These are phyloP conservation scores for Latrodectus hesperus DNA, from an alignment of 2,888 invertebrate species.

Conservation along the genomic window DNA sequence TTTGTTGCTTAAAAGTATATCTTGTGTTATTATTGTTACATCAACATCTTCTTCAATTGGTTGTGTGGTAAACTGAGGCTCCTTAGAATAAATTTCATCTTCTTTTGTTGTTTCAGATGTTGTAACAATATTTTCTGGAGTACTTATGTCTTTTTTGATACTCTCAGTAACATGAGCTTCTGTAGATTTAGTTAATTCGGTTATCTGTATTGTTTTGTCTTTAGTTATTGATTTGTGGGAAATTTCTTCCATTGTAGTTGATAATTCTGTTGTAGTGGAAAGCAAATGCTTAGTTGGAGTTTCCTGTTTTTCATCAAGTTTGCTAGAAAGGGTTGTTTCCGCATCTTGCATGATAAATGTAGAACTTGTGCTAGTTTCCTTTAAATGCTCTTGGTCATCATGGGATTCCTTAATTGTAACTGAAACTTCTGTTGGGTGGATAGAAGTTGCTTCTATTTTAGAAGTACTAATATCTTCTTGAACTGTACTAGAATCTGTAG, in stretches of 20 bases:
- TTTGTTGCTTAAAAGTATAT: constrained; percentile 14
- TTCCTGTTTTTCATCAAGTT: too few species aligned
- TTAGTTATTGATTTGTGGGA: too few species aligned
- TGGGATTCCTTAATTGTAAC: background rate
- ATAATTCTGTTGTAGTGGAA: too few species aligned
- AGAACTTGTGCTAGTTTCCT: too few species aligned
- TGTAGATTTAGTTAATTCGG: too few species aligned
- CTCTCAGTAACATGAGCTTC: background rate
- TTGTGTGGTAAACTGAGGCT: background rate
- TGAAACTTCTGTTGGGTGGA: background rate
- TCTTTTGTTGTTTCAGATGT: background rate
- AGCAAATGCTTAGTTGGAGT: too few species aligned
- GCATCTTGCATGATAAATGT: too few species aligned
- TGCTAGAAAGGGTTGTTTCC: too few species aligned
- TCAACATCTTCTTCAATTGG: constrained; percentile 5
- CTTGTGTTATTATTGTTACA: constrained; percentile 24
- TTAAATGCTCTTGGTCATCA: too few species aligned
- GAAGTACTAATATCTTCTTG: background rate
- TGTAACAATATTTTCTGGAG: constrained; percentile 3
- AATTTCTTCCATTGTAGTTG: too few species aligned
- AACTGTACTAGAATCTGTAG: constrained; percentile 1
- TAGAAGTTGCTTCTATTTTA: background rate
- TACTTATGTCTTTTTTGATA: background rate
- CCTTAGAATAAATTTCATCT: background rate
- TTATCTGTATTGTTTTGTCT: too few species aligned